Evolutionary conservation across 2,113 vertebrate genomes (phyloP).

Genomic region (Dipodomys ordii): DNA sequence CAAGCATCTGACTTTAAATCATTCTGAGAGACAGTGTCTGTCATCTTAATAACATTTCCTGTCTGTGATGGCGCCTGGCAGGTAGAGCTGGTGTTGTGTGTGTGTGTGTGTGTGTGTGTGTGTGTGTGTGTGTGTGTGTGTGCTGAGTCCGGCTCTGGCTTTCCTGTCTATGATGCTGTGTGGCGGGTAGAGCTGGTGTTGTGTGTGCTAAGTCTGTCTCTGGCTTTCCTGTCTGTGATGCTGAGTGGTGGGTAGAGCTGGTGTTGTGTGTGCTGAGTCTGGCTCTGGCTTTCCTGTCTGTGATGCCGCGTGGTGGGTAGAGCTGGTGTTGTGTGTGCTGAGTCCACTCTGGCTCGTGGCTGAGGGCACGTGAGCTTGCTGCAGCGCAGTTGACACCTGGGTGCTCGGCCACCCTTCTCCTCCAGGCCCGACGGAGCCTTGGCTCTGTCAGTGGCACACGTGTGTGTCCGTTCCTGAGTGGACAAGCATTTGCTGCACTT

Average conservation of each 20-base stretch:
- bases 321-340: not conserved
- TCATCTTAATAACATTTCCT: not conserved
- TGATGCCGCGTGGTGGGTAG: not conserved
- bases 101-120: no score
- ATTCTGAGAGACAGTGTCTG: not conserved
- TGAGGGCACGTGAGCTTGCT: not conserved
- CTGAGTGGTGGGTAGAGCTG: not conserved
- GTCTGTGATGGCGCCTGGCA: not conserved
- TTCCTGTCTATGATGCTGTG: not conserved
- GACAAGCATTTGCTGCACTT: not conserved
- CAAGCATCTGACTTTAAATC: not conserved
- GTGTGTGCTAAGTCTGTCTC: no score
- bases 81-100: not conserved
- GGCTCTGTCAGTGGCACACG: not conserved
- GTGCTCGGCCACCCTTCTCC: fast-evolving
- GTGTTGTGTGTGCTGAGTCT: not conserved
- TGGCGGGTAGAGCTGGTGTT: not conserved
- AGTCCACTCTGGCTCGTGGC: not conserved
- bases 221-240: not conserved
- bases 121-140: no score
- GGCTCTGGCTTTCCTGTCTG: not conserved
- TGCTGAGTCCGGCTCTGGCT: no score
- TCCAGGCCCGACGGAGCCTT: no score
- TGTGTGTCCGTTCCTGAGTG: fast-evolving
- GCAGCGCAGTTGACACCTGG: fast-evolving